Evolutionary conservation across 2,113 vertebrate species (phyloP).

Genomic region (Thryonomys swinderianus): DNA sequence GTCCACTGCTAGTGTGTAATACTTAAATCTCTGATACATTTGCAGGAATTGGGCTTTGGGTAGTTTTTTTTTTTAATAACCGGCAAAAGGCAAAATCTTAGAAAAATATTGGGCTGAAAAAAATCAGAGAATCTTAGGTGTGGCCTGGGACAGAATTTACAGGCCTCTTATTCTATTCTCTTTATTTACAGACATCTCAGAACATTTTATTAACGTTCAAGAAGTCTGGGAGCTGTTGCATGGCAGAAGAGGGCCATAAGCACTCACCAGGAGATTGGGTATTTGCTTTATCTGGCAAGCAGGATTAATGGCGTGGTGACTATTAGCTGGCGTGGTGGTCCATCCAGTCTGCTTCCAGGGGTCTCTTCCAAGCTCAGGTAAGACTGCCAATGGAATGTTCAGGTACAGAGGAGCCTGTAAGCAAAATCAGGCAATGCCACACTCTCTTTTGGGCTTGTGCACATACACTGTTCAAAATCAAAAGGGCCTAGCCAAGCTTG

Average conservation of each 20-base stretch:
- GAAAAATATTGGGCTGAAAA: conserved; percentile 26
- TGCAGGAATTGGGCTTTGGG: background rate
- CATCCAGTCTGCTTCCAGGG: background rate
- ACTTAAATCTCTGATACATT: background rate
- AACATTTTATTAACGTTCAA: background rate
- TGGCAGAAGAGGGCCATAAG: background rate
- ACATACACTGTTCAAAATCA: background rate
- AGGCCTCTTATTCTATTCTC: background rate
- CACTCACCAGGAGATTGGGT: background rate
- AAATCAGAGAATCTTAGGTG: background rate
- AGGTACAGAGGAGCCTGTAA: background rate
- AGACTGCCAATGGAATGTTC: background rate
- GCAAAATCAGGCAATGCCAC: background rate
- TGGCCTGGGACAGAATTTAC: background rate
- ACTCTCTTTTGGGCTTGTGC: background rate
- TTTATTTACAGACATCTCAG: background rate
- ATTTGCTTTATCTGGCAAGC: background rate
- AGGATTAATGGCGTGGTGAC: background rate
- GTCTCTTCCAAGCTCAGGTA: background rate
- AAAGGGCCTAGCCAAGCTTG: background rate
- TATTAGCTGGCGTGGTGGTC: background rate
- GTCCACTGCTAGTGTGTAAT: background rate
- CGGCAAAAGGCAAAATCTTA: conserved; percentile 20
- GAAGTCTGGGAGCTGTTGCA: background rate
- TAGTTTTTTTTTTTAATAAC: background rate